Evolutionary conservation across 1,140 invertebrate species (phyloP).

Genomic region (Heliconius hewitsoni): DNA sequence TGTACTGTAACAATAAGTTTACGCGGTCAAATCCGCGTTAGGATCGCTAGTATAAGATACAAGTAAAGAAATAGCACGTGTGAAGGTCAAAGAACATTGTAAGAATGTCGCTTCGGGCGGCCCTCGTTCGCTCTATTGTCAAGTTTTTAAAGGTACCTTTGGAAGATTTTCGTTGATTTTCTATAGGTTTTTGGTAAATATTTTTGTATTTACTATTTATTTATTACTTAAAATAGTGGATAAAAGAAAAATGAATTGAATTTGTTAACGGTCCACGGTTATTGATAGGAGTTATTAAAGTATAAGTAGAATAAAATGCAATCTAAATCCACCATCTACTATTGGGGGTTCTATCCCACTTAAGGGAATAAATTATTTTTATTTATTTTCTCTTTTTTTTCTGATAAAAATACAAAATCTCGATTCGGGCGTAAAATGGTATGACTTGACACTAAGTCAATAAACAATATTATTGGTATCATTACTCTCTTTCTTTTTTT

Average conservation of each 20-base stretch:
- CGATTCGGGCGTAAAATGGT: too few species aligned
- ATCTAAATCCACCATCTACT: too few species aligned
- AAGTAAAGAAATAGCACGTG: not conserved
- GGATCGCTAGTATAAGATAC: not conserved
- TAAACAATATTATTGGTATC: too few species aligned
- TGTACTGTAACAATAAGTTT: too few species aligned
- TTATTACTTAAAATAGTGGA: not conserved
- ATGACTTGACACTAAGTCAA: too few species aligned
- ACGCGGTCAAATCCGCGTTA: not conserved
- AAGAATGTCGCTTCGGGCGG: not conserved
- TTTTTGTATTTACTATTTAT: not conserved
- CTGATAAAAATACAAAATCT: too few species aligned
- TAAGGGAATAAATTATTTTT: too few species aligned
- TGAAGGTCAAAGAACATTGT: conserved; percentile 11
- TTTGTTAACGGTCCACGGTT: not conserved
- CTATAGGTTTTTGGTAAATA: not conserved
- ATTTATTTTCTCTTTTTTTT: too few species aligned
- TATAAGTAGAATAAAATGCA: too few species aligned
- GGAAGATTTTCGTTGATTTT: not conserved
- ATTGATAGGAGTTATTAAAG: too few species aligned
- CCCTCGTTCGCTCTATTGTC: not conserved
- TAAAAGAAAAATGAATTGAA: not conserved
- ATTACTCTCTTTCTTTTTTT: not conserved
- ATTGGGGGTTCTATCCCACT: too few species aligned
- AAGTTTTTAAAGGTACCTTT: not conserved